Evolutionary conservation across 2,888 invertebrate genomes (phyloP).

Genomic region (Drosophila putrida): DNA sequence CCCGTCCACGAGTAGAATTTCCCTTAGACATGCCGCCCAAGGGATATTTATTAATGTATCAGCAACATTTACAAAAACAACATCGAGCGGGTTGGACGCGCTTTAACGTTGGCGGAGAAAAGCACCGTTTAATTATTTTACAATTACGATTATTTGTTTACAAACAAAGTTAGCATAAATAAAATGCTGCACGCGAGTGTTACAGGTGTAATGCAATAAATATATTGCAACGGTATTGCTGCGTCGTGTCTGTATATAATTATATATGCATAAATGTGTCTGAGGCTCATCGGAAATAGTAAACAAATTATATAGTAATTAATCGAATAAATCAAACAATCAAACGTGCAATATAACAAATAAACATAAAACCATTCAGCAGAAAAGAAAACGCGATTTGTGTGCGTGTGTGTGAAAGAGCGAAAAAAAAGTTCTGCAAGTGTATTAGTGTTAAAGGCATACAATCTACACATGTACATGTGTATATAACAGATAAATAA

Average conservation of each 20-base stretch:
- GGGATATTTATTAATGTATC: slow-evolving; percentile 43
- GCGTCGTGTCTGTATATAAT: slow-evolving; percentile 20
- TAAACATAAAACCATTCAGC: slow-evolving; percentile 21
- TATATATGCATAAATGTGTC: slow-evolving; percentile 31
- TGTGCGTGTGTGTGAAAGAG: slow-evolving; percentile 44
- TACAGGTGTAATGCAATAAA: slow-evolving; percentile 54
- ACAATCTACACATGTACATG: slow-evolving; percentile 31
- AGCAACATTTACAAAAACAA: slow-evolving; percentile 60
- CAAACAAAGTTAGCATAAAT: slow-evolving; percentile 47
- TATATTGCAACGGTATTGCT: slow-evolving; percentile 45
- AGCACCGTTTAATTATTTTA: slow-evolving; percentile 59
- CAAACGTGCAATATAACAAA: slow-evolving; percentile 58
- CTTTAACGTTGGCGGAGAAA: slow-evolving; percentile 50
- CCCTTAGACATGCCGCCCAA: background rate
- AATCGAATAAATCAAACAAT: slow-evolving; percentile 37
- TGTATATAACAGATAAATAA: slow-evolving; percentile 49
- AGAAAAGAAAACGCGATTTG: slow-evolving; percentile 27
- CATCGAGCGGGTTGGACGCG: slow-evolving; percentile 56
- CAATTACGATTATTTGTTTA: slow-evolving; percentile 64
- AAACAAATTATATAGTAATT: slow-evolving; percentile 53
- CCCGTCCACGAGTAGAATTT: too few species aligned
- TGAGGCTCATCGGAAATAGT: slow-evolving; percentile 32
- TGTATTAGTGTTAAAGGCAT: slow-evolving; percentile 69
- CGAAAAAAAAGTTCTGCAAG: slow-evolving; percentile 57
- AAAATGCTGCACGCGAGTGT: slow-evolving; percentile 43